Conservation (phyloP, 37 sponge, comb jelly and placozoan species). For the Beroe ovata region DNA sequence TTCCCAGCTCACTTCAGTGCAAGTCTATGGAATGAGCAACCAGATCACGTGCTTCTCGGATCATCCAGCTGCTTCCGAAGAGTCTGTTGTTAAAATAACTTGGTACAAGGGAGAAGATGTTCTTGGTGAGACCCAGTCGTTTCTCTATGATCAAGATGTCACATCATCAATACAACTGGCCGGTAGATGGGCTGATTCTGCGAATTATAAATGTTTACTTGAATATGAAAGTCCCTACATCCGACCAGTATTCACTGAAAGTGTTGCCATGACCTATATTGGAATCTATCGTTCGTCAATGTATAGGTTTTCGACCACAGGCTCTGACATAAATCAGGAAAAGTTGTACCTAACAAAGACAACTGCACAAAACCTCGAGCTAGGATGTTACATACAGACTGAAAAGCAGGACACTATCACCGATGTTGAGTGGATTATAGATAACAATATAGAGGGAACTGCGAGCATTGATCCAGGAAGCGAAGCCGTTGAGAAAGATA, state of each 20-base stretch:
- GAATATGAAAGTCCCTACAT: conserved; percentile 22
- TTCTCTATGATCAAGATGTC: neutral
- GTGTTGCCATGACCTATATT: neutral
- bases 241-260: neutral
- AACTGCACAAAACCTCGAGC: neutral
- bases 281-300: conserved; percentile 47
- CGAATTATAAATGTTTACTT: neutral
- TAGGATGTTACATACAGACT: neutral
- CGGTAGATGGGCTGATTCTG: conserved; percentile 45
- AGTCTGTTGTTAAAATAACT: neutral
- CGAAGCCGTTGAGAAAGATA: conserved; percentile 4
- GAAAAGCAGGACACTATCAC: neutral
- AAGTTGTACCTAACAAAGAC: neutral
- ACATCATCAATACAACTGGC: neutral
- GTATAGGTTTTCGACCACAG: neutral
- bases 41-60: conserved; percentile 7
- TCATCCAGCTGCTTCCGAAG: neutral
- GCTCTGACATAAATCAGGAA: neutral
- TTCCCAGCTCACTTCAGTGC: neutral
- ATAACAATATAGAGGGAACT: neutral
- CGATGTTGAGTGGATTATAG: neutral
- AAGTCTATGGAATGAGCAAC: neutral
- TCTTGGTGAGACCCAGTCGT: neutral
- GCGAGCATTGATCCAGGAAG: no score
- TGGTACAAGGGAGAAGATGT: conserved; percentile 34